phyloP scores from a whole-genome alignment of 2,113 vertebrate genomes.

The Notiomystis cincta region DNA sequence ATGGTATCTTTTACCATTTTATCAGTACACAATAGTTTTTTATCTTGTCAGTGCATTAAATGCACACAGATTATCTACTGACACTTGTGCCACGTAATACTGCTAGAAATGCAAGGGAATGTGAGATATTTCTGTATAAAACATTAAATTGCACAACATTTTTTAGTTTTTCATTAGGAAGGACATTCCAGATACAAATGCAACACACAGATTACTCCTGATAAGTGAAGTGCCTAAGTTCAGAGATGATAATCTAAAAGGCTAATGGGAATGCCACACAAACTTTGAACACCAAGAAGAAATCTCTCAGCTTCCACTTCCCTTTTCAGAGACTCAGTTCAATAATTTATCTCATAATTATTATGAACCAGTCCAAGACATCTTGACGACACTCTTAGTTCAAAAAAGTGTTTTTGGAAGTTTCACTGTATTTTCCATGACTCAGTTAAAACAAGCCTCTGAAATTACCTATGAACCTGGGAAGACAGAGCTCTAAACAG shows the following conservation, averaged over 20 bases:
- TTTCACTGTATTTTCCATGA: not conserved
- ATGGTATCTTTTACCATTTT: not conserved
- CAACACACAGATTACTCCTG: not conserved
- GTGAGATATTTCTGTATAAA: not conserved
- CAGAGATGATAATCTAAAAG: not conserved
- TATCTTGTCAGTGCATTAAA: not conserved
- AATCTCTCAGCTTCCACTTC: not conserved
- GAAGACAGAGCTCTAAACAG: not conserved
- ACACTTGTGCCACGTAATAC: not conserved
- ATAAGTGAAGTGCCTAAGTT: not conserved
- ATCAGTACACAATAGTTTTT: not conserved
- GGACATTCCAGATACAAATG: not conserved
- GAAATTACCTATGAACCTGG: not conserved
- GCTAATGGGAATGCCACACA: not conserved
- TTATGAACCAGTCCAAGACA: not conserved
- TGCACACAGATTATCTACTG: not conserved
- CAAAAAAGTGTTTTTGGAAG: not conserved
- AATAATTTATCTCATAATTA: not conserved
- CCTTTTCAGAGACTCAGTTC: not conserved
- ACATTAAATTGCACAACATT: not conserved
- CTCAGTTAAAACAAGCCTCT: not conserved
- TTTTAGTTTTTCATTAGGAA: not conserved
- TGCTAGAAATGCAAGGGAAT: not conserved
- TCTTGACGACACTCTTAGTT: not conserved
- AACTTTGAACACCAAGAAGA: not conserved